Conservation (phyloP, 1,140 invertebrate species). For the Scylla paramamosain region DNA sequence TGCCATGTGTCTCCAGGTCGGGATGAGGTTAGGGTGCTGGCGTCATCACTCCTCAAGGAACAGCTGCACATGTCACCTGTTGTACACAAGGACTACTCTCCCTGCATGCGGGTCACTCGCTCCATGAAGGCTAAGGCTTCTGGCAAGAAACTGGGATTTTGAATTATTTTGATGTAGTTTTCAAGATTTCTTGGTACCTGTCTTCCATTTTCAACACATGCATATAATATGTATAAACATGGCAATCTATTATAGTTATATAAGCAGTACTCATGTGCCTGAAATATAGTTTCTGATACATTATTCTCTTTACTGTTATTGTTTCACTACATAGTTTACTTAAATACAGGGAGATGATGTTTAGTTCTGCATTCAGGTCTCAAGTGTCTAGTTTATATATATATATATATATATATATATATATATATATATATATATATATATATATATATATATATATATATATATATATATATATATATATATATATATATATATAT, state of each 20-base stretch:
- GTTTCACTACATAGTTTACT: too few species aligned
- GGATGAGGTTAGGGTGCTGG: constrained; percentile 8
- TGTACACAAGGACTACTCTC: constrained; percentile 68
- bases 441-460: too few species aligned
- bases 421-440: too few species aligned
- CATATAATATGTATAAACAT: background rate
- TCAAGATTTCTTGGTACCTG: background rate
- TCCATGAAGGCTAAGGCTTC: constrained; percentile 53
- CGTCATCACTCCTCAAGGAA: constrained; percentile 54
- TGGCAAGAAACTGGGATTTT: background rate
- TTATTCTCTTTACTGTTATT: too few species aligned
- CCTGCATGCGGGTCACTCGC: constrained; percentile 66
- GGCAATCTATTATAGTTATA: too few species aligned
- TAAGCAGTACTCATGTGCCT: background rate
- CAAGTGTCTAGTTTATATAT: too few species aligned
- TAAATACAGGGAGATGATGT: too few species aligned
- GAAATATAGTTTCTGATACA: background rate
- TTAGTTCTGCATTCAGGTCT: too few species aligned
- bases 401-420: too few species aligned
- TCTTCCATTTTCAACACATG: background rate
- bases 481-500: too few species aligned
- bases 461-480: too few species aligned
- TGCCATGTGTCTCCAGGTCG: constrained; percentile 4
- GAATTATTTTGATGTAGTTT: background rate
- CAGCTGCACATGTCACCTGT: constrained; percentile 39